phyloP scores from a whole-genome alignment of 2,797 vertebrate species.

The Anomalospiza imberbis region DNA sequence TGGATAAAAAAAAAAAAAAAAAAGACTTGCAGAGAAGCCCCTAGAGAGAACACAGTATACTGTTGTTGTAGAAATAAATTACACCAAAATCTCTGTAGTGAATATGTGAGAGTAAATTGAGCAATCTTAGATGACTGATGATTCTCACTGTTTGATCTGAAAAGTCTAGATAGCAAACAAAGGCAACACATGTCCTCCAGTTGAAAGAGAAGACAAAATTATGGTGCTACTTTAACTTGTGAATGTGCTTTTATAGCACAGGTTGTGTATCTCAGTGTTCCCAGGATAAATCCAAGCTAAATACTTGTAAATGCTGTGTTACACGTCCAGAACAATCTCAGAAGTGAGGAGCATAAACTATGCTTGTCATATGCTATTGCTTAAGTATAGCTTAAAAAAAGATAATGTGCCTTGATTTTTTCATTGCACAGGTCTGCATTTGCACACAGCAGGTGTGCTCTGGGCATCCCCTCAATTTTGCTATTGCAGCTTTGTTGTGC shows the following conservation, averaged over 20 bases:
- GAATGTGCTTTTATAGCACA: not conserved
- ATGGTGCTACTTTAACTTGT: not conserved
- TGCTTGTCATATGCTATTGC: not conserved
- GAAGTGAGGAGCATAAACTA: not conserved
- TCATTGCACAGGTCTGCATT: not conserved
- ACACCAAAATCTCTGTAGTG: not conserved
- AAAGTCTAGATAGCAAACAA: not conserved
- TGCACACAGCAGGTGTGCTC: fast-evolving
- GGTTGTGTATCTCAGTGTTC: not conserved
- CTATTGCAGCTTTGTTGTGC: not conserved
- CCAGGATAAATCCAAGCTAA: not conserved
- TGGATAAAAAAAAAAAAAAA: not conserved
- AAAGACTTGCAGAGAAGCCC: not conserved
- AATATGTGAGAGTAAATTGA: not conserved
- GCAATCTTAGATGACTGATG: not conserved
- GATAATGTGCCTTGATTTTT: not conserved
- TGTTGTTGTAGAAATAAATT: not conserved
- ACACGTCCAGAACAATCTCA: not conserved
- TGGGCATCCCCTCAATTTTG: not conserved
- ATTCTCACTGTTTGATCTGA: not conserved
- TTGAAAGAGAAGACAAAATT: not conserved
- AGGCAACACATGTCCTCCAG: not conserved
- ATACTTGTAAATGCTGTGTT: not conserved
- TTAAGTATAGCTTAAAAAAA: not conserved
- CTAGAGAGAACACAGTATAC: not conserved